Percentiles rank a stretch among this genome's conserved stretches.
Evolutionary conservation across 2,797 vertebrate genomes (phyloP).

Genomic region (Artibeus lituratus): DNA sequence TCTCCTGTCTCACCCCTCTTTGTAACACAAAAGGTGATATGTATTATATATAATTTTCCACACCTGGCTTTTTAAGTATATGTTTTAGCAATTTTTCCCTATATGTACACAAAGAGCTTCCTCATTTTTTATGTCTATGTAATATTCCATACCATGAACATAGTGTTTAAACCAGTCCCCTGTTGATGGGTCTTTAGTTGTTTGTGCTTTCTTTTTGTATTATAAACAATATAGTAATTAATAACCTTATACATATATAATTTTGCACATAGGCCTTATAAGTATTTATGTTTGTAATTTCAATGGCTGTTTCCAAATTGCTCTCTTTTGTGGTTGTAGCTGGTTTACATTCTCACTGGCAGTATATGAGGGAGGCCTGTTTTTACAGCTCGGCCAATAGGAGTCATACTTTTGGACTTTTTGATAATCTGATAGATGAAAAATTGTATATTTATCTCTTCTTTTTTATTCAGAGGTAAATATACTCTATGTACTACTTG

Average conservation of each 20-base stretch:
- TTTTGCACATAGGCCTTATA: background rate
- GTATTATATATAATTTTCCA: background rate
- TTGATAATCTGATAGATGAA: background rate
- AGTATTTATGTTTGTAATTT: background rate
- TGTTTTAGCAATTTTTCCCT: constrained; percentile 8
- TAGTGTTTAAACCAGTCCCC: background rate
- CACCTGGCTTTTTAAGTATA: background rate
- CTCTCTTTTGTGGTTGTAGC: background rate
- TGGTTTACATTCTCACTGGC: background rate
- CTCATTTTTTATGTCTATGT: background rate
- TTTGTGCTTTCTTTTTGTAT: background rate
- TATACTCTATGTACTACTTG: background rate
- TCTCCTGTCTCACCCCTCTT: background rate
- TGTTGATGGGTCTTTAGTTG: background rate
- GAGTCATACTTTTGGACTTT: background rate
- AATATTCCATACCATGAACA: background rate
- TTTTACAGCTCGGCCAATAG: background rate
- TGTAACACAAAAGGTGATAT: background rate
- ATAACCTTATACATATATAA: background rate
- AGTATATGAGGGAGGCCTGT: background rate
- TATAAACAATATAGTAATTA: background rate
- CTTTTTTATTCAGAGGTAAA: background rate
- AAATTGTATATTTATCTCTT: background rate
- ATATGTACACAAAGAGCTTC: background rate
- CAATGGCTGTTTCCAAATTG: background rate